Percentiles rank a stretch among this genome's conserved stretches.
These are phyloP conservation scores for Colletes latitarsis DNA, from an alignment of 1,140 invertebrate genomes.

Conservation along the genomic window DNA sequence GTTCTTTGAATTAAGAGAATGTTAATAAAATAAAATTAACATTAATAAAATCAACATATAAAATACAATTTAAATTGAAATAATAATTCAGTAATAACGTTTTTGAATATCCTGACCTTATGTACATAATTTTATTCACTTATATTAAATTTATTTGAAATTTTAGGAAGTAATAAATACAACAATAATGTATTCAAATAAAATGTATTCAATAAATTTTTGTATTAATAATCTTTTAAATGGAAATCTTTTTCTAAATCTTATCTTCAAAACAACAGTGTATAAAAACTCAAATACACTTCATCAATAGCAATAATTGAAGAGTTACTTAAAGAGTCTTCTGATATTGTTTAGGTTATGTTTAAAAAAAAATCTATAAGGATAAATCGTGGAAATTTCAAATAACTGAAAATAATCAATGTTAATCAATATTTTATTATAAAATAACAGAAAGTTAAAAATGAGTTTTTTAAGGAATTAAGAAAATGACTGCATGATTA, in stretches of 20 bases:
- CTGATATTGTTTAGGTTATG: constrained; percentile 27
- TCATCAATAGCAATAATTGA: background rate
- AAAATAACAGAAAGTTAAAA: background rate
- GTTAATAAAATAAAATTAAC: background rate
- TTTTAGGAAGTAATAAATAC: background rate
- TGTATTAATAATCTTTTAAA: background rate
- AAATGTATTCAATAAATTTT: background rate
- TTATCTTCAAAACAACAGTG: background rate
- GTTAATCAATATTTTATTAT: background rate
- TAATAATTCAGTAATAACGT: background rate
- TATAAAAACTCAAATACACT: background rate
- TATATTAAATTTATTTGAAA: background rate
- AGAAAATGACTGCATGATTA: background rate
- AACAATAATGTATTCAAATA: background rate
- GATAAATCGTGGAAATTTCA: constrained; percentile 1
- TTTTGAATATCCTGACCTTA: too few relatives aligned
- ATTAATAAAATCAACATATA: background rate
- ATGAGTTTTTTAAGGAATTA: background rate
- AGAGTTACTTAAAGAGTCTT: background rate
- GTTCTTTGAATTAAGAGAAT: background rate
- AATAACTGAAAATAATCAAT: background rate
- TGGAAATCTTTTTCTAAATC: background rate
- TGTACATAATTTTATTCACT: background rate
- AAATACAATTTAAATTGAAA: background rate
- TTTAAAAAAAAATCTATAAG: constrained; percentile 5